phyloP scores from a whole-genome alignment of 92 coral and sea anemone genomes.

The Umimayanthus kanabou region DNA sequence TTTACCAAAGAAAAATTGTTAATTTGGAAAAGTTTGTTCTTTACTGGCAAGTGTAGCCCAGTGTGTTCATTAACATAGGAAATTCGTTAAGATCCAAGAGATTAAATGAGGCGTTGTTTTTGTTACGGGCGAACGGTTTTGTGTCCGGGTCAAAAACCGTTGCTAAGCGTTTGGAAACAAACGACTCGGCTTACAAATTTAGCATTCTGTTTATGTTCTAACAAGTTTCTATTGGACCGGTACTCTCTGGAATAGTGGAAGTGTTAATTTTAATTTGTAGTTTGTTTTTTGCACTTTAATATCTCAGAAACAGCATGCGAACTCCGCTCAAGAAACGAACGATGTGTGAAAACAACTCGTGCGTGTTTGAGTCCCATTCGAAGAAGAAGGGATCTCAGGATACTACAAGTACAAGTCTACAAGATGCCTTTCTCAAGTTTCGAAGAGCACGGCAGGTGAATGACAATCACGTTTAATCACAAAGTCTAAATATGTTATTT shows the following conservation, averaged over 20 bases:
- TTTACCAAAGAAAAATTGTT: background rate
- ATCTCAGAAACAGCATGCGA: conserved; percentile 29
- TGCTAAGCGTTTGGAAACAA: conserved; percentile 51
- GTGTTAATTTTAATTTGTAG: conserved; percentile 5
- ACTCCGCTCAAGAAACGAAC: conserved; percentile 14
- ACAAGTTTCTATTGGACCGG: background rate
- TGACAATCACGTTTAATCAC: background rate
- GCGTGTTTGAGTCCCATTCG: conserved; percentile 45
- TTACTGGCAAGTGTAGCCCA: background rate
- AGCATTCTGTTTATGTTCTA: background rate
- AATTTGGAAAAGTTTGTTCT: background rate
- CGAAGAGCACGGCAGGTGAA: conserved; percentile 87
- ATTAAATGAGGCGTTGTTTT: background rate
- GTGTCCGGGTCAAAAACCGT: conserved; percentile 12
- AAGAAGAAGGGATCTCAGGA: conserved; percentile 23
- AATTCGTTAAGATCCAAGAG: background rate
- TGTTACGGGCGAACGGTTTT: conserved; percentile 35
- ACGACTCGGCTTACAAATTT: conserved; percentile 14
- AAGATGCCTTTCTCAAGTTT: conserved; percentile 90
- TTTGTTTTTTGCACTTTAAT: background rate
- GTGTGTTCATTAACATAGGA: background rate
- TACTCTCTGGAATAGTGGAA: background rate
- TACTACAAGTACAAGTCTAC: conserved; percentile 69
- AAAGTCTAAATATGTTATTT: too few species aligned
- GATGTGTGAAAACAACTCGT: conserved; percentile 45